Conservation (phyloP, 2,888 invertebrate species). For the Troides oblongomaculatus region DNA sequence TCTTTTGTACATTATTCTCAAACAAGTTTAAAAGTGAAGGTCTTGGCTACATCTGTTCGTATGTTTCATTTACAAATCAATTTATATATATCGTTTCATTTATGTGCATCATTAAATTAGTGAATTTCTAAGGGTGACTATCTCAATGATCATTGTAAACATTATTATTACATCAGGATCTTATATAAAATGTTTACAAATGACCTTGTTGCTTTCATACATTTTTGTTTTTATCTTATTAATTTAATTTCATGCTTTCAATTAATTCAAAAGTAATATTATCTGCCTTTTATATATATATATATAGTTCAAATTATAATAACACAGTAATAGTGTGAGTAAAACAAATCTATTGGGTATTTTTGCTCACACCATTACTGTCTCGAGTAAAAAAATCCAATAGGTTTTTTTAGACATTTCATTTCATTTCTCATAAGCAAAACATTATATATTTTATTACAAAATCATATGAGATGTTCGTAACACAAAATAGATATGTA, state of each 20-base stretch:
- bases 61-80: constrained; percentile 16
- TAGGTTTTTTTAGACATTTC: too few relatives aligned
- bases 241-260: not conserved
- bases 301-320: too few relatives aligned
- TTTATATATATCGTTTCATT: not conserved
- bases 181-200: not conserved
- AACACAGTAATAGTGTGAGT: too few relatives aligned
- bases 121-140: not conserved
- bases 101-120: constrained; percentile 2
- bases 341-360: too few relatives aligned
- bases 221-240: not conserved
- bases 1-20: constrained; percentile 24
- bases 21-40: constrained; percentile 16
- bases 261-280: too few relatives aligned
- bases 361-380: too few relatives aligned
- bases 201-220: not conserved
- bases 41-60: constrained; percentile 5
- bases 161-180: constrained; percentile 3
- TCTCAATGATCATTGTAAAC: not conserved
- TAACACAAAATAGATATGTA: not conserved
- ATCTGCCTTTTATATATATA: too few relatives aligned
- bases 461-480: not conserved
- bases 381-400: too few relatives aligned
- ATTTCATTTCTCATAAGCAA: too few relatives aligned
- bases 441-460: too few relatives aligned